These are phyloP conservation scores for Grus americana DNA, from an alignment of 2,113 vertebrate species.

Conservation along the genomic window DNA sequence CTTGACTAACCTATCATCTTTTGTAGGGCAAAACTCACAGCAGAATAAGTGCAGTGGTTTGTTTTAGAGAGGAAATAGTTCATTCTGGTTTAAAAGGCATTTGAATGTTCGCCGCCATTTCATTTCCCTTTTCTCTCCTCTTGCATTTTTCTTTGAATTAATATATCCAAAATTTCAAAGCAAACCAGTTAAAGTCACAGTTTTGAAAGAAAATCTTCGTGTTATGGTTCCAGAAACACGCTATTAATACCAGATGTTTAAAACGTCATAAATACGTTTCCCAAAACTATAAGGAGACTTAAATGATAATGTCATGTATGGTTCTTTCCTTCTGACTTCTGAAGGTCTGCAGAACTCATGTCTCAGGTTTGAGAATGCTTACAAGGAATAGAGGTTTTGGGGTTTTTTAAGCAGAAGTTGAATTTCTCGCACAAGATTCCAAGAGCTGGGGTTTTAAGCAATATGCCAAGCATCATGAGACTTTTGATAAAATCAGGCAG, in stretches of 20 bases:
- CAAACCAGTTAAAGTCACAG: not conserved
- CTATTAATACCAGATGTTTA: conserved; percentile 43
- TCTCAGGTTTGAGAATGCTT: not conserved
- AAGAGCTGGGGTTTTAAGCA: not conserved
- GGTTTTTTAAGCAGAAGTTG: not conserved
- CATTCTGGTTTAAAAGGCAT: not conserved
- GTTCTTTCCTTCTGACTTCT: not conserved
- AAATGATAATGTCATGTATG: not conserved
- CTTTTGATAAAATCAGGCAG: not conserved
- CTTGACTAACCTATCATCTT: not conserved
- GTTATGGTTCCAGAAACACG: not conserved
- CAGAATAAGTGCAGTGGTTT: not conserved
- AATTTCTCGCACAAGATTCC: not conserved
- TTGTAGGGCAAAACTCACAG: not conserved
- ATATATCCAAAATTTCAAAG: conserved; percentile 22
- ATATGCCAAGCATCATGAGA: not conserved
- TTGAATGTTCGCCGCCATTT: not conserved
- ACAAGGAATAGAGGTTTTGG: not conserved
- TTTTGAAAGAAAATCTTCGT: not conserved
- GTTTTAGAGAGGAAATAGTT: not conserved
- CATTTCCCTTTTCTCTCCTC: conserved; percentile 2
- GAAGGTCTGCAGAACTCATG: not conserved
- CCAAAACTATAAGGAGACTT: not conserved
- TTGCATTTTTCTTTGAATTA: not conserved
- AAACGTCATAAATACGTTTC: not conserved